Evolutionary conservation across 2,888 invertebrate genomes (phyloP), one percentile per base, ranked within the genome.

Genomic region (Ptilodon capucinus): DNA sequence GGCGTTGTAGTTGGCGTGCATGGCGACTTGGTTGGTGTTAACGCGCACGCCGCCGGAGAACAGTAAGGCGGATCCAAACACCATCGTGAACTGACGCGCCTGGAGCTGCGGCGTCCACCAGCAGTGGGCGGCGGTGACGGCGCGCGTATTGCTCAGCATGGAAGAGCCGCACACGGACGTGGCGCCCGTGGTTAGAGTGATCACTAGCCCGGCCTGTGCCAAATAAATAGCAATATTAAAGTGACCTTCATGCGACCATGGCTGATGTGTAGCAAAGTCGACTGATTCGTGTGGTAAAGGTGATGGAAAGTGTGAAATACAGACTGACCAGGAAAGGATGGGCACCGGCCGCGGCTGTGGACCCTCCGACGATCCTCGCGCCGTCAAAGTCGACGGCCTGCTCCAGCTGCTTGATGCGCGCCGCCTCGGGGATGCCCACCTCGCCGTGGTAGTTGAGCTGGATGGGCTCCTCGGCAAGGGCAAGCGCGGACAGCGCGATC

Each of bases 101-200:
- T 71, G 72, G 46, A 7, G 11, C 2, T 2, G 13, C 6, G 23
- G 14, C 8, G 39, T 11, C 11, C 11, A 57, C 78, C 78, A 80
- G 68, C 80, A 80, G 41, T 74, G 73, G 0, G 68, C 80, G 0
- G 80, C 74, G 0, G 79, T 81, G 25, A 77, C 55, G 9, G 65
- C 50, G 2, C 71, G 70, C 2, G 56, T 74, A 49, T 61, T 49
- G 39, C 69, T 62, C 6, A 79, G 40, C 44, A 91, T 74, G 1
- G 86, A 79, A 0, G 75, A 68, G 0, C 79, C 80, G 49, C 79
- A 79, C 0, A 81, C 68, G 0, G 79, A 78, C 0, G 64, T 66
- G n/a, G 45, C 51, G 0, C 72, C 74, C 1, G 51, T 54, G 0
- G 65, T 53, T 34, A 84, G 51, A 0, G 54, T 39, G 14, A 85